phyloP scores from a whole-genome alignment of 2,797 vertebrate species.

The Lithobates pipiens region DNA sequence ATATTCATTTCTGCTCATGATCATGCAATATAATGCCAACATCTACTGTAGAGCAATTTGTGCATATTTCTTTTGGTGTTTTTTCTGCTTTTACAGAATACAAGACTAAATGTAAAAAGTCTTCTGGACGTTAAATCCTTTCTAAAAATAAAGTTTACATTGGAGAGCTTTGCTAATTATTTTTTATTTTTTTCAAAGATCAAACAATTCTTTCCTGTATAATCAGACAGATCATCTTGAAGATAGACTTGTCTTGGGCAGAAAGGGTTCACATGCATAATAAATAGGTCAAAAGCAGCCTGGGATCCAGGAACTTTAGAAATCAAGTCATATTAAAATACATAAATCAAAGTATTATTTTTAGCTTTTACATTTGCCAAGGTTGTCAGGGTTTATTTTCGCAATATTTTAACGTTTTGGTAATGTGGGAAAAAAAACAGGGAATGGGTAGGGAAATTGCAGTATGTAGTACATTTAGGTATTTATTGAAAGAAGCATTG shows the following conservation, averaged over 20 bases:
- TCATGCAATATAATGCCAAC: background rate
- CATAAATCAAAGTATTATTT: slow-evolving; percentile 18
- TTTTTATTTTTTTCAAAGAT: background rate
- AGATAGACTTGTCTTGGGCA: slow-evolving; percentile 10
- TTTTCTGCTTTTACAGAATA: background rate
- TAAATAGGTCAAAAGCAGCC: background rate
- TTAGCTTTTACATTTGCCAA: background rate
- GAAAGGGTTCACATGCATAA: background rate
- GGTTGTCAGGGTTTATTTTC: background rate
- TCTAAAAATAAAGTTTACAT: background rate
- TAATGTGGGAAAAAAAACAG: too few species aligned
- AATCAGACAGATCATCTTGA: slow-evolving; percentile 8
- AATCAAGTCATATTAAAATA: background rate
- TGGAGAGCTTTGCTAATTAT: background rate
- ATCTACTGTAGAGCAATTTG: background rate
- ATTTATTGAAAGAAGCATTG: too few species aligned
- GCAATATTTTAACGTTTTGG: too few species aligned
- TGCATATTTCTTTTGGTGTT: background rate
- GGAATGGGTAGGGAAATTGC: too few species aligned
- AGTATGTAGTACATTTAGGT: too few species aligned
- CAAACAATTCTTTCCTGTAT: slow-evolving; percentile 11
- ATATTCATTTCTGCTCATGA: background rate
- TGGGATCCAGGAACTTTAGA: background rate
- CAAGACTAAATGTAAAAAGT: background rate
- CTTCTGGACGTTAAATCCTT: background rate